Conservation (phyloP, 2,888 invertebrate species). For the Phalangium opilio region DNA sequence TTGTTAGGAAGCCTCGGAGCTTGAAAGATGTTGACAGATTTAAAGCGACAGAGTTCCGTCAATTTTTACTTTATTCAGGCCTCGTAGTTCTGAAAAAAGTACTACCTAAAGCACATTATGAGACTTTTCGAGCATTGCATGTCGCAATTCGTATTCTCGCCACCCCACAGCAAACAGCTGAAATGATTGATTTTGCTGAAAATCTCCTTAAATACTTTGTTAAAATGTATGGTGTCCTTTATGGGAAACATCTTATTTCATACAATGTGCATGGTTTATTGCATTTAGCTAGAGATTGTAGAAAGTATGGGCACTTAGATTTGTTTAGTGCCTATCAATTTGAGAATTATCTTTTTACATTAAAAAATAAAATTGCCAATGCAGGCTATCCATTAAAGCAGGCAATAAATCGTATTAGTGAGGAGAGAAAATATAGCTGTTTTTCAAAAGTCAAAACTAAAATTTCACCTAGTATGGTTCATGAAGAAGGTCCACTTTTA, state of each 20-base stretch:
- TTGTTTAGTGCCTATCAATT: slow-evolving; percentile 20
- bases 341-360: slow-evolving; percentile 21
- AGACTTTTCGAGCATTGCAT: slow-evolving; percentile 19
- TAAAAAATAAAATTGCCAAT: slow-evolving; percentile 12
- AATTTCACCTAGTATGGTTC: neutral
- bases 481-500: neutral
- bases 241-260: slow-evolving; percentile 18
- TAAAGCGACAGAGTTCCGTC: slow-evolving; percentile 24
- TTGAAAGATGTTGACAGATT: slow-evolving; percentile 21
- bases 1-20: slow-evolving; percentile 22
- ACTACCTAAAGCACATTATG: slow-evolving; percentile 15
- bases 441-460: neutral
- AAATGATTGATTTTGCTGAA: slow-evolving; percentile 18
- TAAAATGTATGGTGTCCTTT: slow-evolving; percentile 14
- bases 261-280: slow-evolving; percentile 24
- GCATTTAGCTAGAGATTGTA: slow-evolving; percentile 22
- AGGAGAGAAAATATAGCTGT: too few relatives aligned
- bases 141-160: slow-evolving; percentile 19
- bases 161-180: neutral
- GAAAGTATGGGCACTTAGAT: slow-evolving; percentile 17
- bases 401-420: neutral
- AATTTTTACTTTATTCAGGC: slow-evolving; percentile 23
- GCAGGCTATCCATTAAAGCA: too few relatives aligned
- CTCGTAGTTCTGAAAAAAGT: slow-evolving; percentile 19
- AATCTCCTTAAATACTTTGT: slow-evolving; percentile 21